Percentiles rank a stretch among this genome's conserved stretches.
Evolutionary conservation across 2,113 vertebrate species (phyloP).

Genomic region (Dasyurus viverrinus): DNA sequence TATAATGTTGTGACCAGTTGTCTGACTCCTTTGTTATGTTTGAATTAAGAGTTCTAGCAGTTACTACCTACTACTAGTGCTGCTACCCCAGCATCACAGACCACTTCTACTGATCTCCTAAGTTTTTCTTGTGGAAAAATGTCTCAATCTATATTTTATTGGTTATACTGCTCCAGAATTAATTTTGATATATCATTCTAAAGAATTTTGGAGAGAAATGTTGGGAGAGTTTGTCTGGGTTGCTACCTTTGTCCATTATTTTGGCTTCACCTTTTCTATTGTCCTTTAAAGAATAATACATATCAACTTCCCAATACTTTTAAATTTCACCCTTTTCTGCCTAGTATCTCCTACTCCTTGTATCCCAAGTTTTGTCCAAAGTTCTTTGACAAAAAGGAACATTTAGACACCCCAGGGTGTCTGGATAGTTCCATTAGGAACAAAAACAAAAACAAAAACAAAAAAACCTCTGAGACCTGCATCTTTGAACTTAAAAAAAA

Average conservation of each 20-base stretch:
- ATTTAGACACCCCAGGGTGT: background rate
- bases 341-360: background rate
- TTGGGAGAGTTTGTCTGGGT: background rate
- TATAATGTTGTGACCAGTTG: background rate
- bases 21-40: background rate
- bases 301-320: background rate
- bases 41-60: background rate
- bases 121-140: background rate
- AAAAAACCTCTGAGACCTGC: background rate
- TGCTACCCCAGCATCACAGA: background rate
- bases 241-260: background rate
- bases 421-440: background rate
- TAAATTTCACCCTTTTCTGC: background rate
- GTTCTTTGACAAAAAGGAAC: background rate
- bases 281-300: background rate
- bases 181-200: background rate
- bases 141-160: background rate
- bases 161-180: background rate
- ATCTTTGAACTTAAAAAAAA: background rate
- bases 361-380: background rate
- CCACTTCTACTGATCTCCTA: background rate
- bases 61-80: background rate
- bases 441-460: background rate
- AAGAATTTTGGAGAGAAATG: background rate
- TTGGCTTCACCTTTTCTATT: background rate